Evolutionary conservation across 1,140 invertebrate species (phyloP).

Genomic region (Atta cephalotes): DNA sequence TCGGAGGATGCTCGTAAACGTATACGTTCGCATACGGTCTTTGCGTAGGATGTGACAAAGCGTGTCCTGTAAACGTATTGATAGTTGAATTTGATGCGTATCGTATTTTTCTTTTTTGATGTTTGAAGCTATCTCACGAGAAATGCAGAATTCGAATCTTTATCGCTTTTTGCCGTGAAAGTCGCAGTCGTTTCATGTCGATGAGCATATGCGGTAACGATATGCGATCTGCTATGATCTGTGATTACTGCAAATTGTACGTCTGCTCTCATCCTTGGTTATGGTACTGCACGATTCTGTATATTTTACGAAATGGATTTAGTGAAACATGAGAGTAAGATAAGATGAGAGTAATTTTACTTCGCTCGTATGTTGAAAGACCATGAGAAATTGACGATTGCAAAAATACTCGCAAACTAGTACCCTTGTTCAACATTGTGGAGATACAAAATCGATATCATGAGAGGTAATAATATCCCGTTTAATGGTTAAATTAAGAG

Average conservation of each 20-base stretch:
- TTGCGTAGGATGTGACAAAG: constrained; percentile 58
- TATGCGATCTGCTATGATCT: constrained; percentile 51
- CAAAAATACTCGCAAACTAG: constrained; percentile 29
- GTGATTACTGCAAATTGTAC: constrained; percentile 74
- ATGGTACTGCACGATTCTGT: neutral
- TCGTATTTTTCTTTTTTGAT: neutral
- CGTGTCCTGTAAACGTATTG: constrained; percentile 62
- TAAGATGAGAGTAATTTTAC: constrained; percentile 47
- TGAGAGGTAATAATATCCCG: constrained; percentile 47
- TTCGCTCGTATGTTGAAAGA: constrained; percentile 7
- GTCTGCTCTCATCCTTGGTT: constrained; percentile 35
- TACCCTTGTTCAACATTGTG: constrained; percentile 4
- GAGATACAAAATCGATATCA: constrained; percentile 48
- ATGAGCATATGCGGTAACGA: constrained; percentile 28
- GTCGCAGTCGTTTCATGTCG: constrained; percentile 27
- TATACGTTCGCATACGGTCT: constrained; percentile 54
- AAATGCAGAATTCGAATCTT: constrained; percentile 19
- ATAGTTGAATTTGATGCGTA: constrained; percentile 39
- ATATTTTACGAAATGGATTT: constrained; percentile 4
- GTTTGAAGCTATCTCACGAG: constrained; percentile 21
- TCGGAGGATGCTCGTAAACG: constrained; percentile 80
- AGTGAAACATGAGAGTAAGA: constrained; percentile 27
- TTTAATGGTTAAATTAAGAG: constrained; percentile 54
- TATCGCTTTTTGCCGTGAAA: constrained; percentile 16
- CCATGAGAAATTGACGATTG: constrained; percentile 25